These are phyloP conservation scores for Heloderma charlesbogerti DNA, from an alignment of 2,113 vertebrate species.

Conservation along the genomic window DNA sequence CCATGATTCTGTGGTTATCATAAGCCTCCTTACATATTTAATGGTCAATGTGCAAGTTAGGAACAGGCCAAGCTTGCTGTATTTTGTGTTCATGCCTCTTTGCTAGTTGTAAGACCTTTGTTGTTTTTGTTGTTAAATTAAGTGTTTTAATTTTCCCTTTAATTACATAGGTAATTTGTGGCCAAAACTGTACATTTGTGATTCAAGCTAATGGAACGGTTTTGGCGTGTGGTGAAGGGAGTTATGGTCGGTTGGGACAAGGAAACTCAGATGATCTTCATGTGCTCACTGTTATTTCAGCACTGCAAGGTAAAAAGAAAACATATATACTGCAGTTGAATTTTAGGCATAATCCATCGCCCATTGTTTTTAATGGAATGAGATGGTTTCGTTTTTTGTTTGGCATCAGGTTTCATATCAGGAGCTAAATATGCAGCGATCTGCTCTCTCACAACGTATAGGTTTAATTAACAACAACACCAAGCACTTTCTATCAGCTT, in stretches of 20 bases:
- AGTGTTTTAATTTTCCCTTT: not conserved
- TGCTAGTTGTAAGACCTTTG: not conserved
- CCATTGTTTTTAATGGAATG: not conserved
- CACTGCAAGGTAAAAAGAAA: constrained; percentile 83
- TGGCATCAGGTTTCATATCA: too few species aligned
- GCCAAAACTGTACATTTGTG: constrained; percentile 88
- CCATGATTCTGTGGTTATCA: not conserved
- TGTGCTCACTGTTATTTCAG: constrained; percentile 85
- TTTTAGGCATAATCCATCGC: not conserved
- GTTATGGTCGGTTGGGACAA: constrained; percentile 86
- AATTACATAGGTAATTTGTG: constrained; percentile 81
- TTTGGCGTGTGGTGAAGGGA: constrained; percentile 86
- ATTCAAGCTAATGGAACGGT: constrained; percentile 87
- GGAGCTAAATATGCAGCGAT: not conserved
- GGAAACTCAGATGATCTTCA: constrained; percentile 88
- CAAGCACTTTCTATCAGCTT: not conserved
- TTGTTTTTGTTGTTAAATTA: not conserved
- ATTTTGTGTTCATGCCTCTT: too few species aligned
- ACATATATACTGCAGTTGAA: constrained; percentile 25
- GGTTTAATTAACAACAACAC: not conserved
- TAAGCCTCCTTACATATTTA: not conserved
- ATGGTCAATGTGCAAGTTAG: not conserved
- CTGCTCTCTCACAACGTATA: too few species aligned
- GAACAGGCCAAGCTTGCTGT: not conserved
- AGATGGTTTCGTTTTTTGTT: not conserved